Evolutionary conservation across 2,113 vertebrate genomes (phyloP), one percentile per base, ranked within the genome.

Genomic region (Artemisiospiza belli): DNA sequence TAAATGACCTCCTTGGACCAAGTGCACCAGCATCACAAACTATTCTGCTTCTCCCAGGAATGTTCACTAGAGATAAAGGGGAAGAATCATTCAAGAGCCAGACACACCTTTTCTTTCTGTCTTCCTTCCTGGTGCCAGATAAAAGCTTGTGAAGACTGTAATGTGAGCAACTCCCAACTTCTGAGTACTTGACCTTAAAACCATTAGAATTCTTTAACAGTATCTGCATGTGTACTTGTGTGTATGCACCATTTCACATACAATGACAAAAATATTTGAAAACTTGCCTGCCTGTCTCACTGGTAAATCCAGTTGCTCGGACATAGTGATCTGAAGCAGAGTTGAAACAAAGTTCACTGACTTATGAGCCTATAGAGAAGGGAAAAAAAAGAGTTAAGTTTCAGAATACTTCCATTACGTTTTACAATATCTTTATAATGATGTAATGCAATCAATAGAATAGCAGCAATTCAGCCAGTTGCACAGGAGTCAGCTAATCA

Each of bases 311-410:
- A 99, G 98, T 96, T 99, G 99, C 86, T 99, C 99, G 12, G 99
- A 98, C 99, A 99, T 99, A 95, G 99, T 99, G 95, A 99, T 98
- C 94, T 98, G 99, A 96, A 99, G 99, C 97, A 99, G 97, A 77
- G 99, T 98, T 90, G 99, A 99, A 97, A 99, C 98, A 97, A 99
- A 99, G 98, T 99, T 99, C 96, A 99, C 98, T 95, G 99, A 99
- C 81, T 98, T 98, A 96, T 99, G 99, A 97, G 98, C 98, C 99
- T 99, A 97, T 47, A 90, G 97, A 95, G 89, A 94, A 73, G 20
- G 16, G 0, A 2, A 19, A 57, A n/a, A 66, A 92, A 64, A 70
- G 13, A 41, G 21, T 91, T 59, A 90, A 73, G 43, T 73, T 88
- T 87, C 74, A 35, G 41, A 67, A 66, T 14, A 58, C 6, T 77